Evolutionary conservation across 2,797 vertebrate species (phyloP).

Genomic region (Mormyrops boulengeri): DNA sequence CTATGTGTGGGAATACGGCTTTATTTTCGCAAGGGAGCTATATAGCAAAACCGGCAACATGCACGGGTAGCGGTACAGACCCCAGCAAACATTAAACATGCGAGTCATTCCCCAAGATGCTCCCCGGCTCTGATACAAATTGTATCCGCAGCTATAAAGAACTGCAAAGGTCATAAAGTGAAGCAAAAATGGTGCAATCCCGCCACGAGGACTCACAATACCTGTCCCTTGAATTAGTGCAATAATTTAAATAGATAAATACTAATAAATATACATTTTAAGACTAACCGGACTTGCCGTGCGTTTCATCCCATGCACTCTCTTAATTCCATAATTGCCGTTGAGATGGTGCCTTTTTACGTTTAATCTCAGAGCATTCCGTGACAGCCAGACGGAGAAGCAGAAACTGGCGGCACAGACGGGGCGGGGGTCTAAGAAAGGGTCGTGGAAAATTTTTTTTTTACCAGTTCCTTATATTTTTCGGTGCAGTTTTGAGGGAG

Average conservation of each 20-base stretch:
- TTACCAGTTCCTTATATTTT: conserved; percentile 18
- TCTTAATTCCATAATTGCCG: neutral
- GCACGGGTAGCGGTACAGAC: neutral
- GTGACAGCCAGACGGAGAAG: conserved; percentile 14
- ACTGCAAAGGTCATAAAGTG: conserved; percentile 26
- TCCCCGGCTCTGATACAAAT: neutral
- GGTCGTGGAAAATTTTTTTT: neutral
- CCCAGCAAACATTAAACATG: neutral
- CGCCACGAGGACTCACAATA: neutral
- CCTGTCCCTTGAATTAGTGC: neutral
- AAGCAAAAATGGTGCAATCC: conserved; percentile 12
- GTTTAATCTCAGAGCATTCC: conserved; percentile 18
- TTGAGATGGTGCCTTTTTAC: conserved; percentile 1
- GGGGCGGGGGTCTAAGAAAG: neutral
- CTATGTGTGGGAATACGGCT: neutral
- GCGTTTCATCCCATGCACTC: neutral
- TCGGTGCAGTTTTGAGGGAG: neutral
- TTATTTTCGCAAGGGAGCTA: neutral
- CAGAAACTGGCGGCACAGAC: neutral
- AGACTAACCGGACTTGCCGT: conserved; percentile 22
- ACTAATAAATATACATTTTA: neutral
- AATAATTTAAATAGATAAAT: neutral
- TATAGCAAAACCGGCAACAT: neutral
- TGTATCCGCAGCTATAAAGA: conserved; percentile 6
- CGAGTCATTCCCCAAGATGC: neutral